Percentiles rank a stretch among this genome's conserved stretches.
phyloP scores from a whole-genome alignment of 2,797 vertebrate species.

The Dendrocincla tyrannina region DNA sequence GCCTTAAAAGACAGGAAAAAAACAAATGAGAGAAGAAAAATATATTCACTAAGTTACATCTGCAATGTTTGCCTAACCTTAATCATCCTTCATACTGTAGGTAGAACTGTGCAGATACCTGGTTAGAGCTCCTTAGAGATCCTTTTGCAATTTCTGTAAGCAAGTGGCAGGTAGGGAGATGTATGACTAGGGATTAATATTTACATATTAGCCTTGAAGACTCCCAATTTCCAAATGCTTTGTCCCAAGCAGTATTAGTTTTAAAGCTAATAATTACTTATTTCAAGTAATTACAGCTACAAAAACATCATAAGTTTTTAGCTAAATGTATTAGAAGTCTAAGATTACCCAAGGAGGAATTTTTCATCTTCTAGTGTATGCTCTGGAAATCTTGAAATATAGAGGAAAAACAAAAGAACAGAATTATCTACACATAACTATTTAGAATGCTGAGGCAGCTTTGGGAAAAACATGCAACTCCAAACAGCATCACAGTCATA shows the following conservation, averaged over 20 bases:
- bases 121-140: background rate
- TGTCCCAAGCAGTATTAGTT: background rate
- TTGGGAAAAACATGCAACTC: background rate
- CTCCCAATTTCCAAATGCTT: background rate
- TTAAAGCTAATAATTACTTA: background rate
- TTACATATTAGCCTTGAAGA: background rate
- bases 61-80: background rate
- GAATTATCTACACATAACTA: background rate
- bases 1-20: background rate
- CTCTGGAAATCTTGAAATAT: background rate
- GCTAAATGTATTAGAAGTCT: background rate
- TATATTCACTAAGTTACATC: background rate
- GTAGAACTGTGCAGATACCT: background rate
- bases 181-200: background rate
- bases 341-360: background rate
- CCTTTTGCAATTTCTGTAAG: background rate
- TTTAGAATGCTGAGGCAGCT: background rate
- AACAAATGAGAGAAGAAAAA: background rate
- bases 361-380: background rate
- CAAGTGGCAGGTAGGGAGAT: background rate
- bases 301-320: background rate
- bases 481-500: background rate
- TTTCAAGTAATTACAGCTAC: background rate
- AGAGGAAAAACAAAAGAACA: background rate
- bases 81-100: background rate